Evolutionary conservation across 2,113 vertebrate genomes (phyloP), one percentile per base, ranked within the genome.

Genomic region (Phasianus colchicus): DNA sequence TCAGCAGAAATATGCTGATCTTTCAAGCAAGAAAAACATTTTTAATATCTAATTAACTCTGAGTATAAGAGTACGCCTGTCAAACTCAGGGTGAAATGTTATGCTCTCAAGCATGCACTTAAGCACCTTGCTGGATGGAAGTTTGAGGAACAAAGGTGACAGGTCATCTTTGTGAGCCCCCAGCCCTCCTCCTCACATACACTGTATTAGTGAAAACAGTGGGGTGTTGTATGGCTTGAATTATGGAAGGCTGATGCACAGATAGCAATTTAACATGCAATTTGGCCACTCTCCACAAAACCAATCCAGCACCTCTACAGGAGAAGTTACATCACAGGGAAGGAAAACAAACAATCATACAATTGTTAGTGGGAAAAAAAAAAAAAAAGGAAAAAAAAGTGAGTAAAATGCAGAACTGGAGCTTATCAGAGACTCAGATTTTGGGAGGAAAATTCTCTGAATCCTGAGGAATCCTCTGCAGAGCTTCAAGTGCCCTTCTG

Each of bases 331-430:
- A 5, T 5, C 22, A 34, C 6, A 1, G 87, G 76, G 67, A 43
- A 27, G 78, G 89, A 92, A 96, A 95, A 95, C 27, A 96, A 95
- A 60, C 84, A 91, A 34, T 42, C 58, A 67, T 70, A 66, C 81
- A 73, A 21, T 19, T 84, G 81, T 61, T 82, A 61, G 42, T 4
- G 50, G 16, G 69, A 4, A 12, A 11, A 2, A 7, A 9, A 12
- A 11, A 7, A 9, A 4, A n/a, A 64, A 43, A 7, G 15, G 3
- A 30, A 60, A 38, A 42, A 82, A 38, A 60, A 30, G 29, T 75
- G 38, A 40, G 20, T 52, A 93, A 34, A 86, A 69, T 2, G 11
- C 9, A 29, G 52, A 54, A 54, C 27, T 45, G 58, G 50, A 89
- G 24, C 67, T 93, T 94, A 88, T 95, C 89, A 82, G 81, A 76